Percentiles rank a stretch among this genome's conserved stretches.
Conservation (phyloP, 2,113 vertebrate species). For the Thalassoma bifasciatum region DNA sequence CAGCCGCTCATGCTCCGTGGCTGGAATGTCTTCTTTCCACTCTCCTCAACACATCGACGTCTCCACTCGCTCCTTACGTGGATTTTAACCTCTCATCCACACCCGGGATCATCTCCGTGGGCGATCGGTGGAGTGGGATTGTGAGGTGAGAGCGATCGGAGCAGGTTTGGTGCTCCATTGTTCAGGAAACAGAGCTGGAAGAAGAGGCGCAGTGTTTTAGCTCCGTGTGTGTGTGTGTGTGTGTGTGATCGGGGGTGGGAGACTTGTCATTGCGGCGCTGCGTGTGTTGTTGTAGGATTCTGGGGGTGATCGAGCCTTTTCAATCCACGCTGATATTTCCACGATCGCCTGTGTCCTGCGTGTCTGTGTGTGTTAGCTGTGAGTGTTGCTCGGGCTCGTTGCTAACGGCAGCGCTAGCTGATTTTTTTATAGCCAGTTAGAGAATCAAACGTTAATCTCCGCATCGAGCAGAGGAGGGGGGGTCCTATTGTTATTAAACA, state of each 20-base stretch:
- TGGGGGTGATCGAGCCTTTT: constrained; percentile 11
- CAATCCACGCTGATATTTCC: constrained; percentile 9
- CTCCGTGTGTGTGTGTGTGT: neutral
- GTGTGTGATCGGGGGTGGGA: constrained; percentile 38
- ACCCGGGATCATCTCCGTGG: neutral
- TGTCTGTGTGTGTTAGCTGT: neutral
- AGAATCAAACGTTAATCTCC: constrained; percentile 12
- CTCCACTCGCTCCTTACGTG: neutral
- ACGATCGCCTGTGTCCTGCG: neutral
- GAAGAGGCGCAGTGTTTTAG: constrained; percentile 54
- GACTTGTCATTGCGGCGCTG: constrained; percentile 70
- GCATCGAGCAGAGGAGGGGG: constrained; percentile 33
- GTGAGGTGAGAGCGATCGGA: neutral
- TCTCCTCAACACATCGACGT: constrained; percentile 16
- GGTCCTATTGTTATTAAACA: constrained; percentile 42
- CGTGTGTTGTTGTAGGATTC: constrained; percentile 53
- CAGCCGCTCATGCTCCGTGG: constrained; percentile 32
- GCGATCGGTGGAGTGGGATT: neutral
- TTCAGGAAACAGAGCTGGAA: neutral
- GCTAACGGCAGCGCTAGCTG: constrained; percentile 49
- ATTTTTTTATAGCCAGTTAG: neutral
- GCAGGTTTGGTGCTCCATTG: neutral
- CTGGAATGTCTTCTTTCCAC: constrained; percentile 14
- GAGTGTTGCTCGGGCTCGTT: neutral
- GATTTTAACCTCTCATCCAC: neutral